Evolutionary conservation across 2,888 invertebrate species (phyloP), one percentile per base, ranked within the genome.

Genomic region (Thera britannica): DNA sequence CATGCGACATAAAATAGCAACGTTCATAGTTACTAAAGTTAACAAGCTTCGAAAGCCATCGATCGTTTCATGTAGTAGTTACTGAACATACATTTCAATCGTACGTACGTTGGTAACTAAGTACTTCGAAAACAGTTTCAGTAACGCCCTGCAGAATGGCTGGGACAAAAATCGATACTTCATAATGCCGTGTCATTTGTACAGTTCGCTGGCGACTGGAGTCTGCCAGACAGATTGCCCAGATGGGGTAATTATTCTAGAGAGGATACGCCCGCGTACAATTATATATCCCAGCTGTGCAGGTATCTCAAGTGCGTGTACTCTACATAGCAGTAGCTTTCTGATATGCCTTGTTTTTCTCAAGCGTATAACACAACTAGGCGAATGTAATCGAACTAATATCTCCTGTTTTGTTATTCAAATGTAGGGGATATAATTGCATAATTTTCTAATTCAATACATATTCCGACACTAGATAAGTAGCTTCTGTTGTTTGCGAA

Each of bases 131-230:
- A 56, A 51, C 58, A 62, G 68, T 56, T 62, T 61, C 59, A 52
- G 54, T 58, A 65, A 65, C 66, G 66, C 58, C 70, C 66, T 69
- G 66, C 65, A 60, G 61, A 67, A 65, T 62, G 56, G 68, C 68
- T 67, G 60, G 62, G 62, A 61, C 64, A 65, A 74, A 75, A 72
- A 75, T 75, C 75, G 65, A 75, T 74, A 61, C 55, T 66, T 70
- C 68, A 65, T 70, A 72, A 69, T 68, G 68, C 64, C 68, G 70
- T 72, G 72, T 56, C 73, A 70, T 75, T 72, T 72, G 72, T 67
- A 70, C 46, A 65, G 56, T 12, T 72, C 61, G 68, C 66, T 12
- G 61, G 68, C 66, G 68, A 49, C 49, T 49, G 35, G 70, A 61
- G 57, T 52, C 62, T 55, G 66, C 60, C 62, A 35, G 67, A 58